Percentiles rank a stretch among this genome's conserved stretches.
Conservation (phyloP, 1,140 invertebrate species). For the Mylabris phalerata region DNA sequence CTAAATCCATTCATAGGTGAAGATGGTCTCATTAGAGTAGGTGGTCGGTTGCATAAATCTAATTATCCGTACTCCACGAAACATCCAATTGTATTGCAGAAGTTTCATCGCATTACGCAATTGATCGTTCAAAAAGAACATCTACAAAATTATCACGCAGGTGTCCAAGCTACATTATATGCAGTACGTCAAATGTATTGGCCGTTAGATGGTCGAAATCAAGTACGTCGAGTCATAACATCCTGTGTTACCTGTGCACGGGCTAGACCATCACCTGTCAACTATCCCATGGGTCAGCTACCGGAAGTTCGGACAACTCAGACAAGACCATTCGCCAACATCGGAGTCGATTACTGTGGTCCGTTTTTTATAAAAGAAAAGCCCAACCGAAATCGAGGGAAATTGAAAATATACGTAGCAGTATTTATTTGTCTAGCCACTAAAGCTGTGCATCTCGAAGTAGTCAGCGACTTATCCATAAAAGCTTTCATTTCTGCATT, state of each 20-base stretch:
- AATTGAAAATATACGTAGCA: not conserved
- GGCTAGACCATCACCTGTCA: too few species aligned
- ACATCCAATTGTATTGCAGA: conserved; percentile 18
- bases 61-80: conserved; percentile 13
- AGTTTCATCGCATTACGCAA: conserved; percentile 17
- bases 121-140: conserved; percentile 24
- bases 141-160: too few species aligned
- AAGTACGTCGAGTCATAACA: too few species aligned
- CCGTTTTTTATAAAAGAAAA: conserved; percentile 24
- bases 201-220: too few species aligned
- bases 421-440: conserved; percentile 15
- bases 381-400: too few species aligned
- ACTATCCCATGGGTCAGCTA: too few species aligned
- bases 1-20: conserved; percentile 25
- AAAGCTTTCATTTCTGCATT: conserved; percentile 30
- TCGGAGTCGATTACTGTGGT: conserved; percentile 33
- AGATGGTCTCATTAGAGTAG: conserved; percentile 28
- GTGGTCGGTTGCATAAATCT: conserved; percentile 26
- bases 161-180: too few species aligned
- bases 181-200: too few species aligned
- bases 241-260: not conserved
- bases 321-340: conserved; percentile 26
- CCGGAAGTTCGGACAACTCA: not conserved
- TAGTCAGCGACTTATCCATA: conserved; percentile 23
- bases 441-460: conserved; percentile 35